phyloP scores from a whole-genome alignment of 1,140 invertebrate species.

The Galendromus occidentalis region DNA sequence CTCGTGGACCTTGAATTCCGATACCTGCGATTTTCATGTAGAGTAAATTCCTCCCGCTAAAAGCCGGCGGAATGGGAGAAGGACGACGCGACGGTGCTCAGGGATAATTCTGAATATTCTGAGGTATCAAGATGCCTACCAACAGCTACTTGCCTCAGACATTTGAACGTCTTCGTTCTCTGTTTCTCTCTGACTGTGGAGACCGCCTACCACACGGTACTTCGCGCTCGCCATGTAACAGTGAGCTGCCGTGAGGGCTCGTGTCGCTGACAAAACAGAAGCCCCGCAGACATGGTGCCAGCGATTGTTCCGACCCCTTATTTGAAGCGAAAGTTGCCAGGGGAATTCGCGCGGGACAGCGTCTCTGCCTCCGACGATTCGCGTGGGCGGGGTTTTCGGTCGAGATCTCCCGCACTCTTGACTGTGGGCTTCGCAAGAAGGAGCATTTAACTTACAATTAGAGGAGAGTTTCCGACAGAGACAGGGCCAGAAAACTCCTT shows the following conservation, averaged over 20 bases:
- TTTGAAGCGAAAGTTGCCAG: constrained; percentile 17
- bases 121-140: too few species aligned
- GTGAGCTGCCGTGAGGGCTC: background rate
- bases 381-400: background rate
- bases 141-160: background rate
- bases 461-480: too few species aligned
- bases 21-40: background rate
- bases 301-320: background rate
- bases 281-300: background rate
- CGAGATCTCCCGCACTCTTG: background rate
- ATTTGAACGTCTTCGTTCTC: background rate
- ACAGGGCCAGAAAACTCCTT: too few species aligned
- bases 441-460: too few species aligned
- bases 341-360: constrained; percentile 22
- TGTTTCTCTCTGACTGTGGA: background rate
- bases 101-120: too few species aligned
- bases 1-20: background rate
- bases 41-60: too few species aligned
- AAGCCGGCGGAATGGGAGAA: too few species aligned
- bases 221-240: background rate
- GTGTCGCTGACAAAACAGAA: background rate
- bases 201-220: background rate
- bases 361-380: constrained; percentile 22
- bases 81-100: too few species aligned
- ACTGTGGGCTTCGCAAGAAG: too few species aligned